Evolutionary conservation across 2,888 invertebrate genomes (phyloP).

Genomic region (Beris morrisii): DNA sequence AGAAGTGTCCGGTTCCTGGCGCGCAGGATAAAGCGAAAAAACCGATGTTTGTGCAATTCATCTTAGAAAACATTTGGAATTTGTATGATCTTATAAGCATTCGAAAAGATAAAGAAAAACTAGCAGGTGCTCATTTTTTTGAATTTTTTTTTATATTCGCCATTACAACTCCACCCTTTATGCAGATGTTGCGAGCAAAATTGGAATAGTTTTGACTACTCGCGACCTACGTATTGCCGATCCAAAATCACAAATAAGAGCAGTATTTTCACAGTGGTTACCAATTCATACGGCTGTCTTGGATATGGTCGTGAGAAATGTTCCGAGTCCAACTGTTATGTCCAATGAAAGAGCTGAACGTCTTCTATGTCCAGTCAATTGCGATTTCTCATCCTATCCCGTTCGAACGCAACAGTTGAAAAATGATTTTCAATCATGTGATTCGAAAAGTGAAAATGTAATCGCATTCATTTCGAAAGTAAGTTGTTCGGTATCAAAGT

Average conservation of each 20-base stretch:
- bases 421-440: conserved; percentile 70
- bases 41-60: conserved; percentile 88
- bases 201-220: conserved; percentile 74
- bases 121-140: conserved; percentile 51
- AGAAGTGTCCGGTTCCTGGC: conserved; percentile 80
- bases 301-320: conserved; percentile 74
- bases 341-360: conserved; percentile 77
- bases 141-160: too few relatives aligned
- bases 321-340: conserved; percentile 82
- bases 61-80: conserved; percentile 88
- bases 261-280: conserved; percentile 86
- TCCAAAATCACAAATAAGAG: conserved; percentile 73
- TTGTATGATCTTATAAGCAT: conserved; percentile 82
- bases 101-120: conserved; percentile 74
- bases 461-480: conserved; percentile 56
- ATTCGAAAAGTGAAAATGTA: conserved; percentile 67
- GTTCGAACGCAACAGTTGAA: conserved; percentile 70
- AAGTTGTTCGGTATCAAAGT: neutral
- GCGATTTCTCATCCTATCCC: conserved; percentile 69
- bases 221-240: conserved; percentile 81
- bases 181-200: conserved; percentile 64
- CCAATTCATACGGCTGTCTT: conserved; percentile 83
- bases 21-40: conserved; percentile 91
- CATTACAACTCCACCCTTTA: too few relatives aligned
- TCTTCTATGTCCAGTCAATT: conserved; percentile 74